Evolutionary conservation across 2,113 vertebrate species (phyloP).

Genomic region (Thymallus thymallus): DNA sequence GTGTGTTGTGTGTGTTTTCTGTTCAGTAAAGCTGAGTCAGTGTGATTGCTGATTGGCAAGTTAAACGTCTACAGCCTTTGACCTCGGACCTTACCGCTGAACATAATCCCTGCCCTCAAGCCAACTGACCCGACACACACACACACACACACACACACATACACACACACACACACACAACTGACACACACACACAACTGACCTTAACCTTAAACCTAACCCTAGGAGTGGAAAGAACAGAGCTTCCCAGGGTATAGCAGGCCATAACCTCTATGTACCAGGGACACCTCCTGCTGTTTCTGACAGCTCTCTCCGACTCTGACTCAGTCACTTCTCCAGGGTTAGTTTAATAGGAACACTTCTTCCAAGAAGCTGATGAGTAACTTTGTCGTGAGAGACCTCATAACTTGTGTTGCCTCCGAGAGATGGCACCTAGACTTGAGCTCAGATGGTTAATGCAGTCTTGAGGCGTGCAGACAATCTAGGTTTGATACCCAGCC

Average conservation of each 20-base stretch:
- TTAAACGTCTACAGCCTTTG: conserved; percentile 45
- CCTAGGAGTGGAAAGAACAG: background rate
- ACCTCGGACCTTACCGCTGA: conserved; percentile 42
- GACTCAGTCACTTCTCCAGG: too few species aligned
- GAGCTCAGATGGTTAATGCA: too few species aligned
- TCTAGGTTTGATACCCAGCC: too few species aligned
- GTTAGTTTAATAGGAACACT: too few species aligned
- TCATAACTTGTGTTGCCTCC: too few species aligned
- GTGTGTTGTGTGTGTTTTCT: background rate
- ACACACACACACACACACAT: conserved; percentile 3
- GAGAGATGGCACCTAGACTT: too few species aligned
- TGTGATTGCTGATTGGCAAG: conserved; percentile 40
- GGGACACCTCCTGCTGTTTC: too few species aligned
- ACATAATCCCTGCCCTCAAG: conserved; percentile 35
- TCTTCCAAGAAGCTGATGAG: too few species aligned
- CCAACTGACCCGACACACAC: conserved; percentile 21
- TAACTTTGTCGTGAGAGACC: too few species aligned
- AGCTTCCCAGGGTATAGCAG: background rate
- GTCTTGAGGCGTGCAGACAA: too few species aligned
- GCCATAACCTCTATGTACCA: background rate
- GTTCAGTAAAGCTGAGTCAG: background rate
- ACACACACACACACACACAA: conserved; percentile 1
- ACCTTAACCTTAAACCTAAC: conserved; percentile 13
- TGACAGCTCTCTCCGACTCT: too few species aligned
- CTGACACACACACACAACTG: background rate